Evolutionary conservation across 2,888 invertebrate species (phyloP).

Genomic region (Aleiodes testaceus): DNA sequence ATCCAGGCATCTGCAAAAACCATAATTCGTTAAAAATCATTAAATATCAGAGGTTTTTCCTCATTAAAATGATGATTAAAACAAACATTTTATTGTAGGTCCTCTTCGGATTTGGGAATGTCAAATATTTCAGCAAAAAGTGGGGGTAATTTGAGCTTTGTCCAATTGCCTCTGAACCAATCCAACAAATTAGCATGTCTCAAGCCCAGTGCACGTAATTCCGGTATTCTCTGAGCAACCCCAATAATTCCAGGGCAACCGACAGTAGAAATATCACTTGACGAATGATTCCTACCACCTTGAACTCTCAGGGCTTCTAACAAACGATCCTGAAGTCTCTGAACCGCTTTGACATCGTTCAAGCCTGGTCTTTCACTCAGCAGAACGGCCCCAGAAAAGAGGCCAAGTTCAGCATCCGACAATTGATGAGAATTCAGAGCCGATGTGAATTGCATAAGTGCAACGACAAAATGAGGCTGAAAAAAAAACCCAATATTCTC

Average conservation of each 20-base stretch:
- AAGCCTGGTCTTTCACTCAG: constrained; percentile 87
- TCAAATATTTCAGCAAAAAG: constrained; percentile 98
- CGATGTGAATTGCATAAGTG: constrained; percentile 87
- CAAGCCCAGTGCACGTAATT: constrained; percentile 85
- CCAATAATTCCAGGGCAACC: constrained; percentile 70
- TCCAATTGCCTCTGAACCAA: constrained; percentile 95
- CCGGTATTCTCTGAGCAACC: constrained; percentile 80
- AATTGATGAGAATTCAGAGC: constrained; percentile 83
- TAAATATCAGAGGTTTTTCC: too few species aligned
- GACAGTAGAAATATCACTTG: constrained; percentile 62
- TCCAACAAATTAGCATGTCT: constrained; percentile 89
- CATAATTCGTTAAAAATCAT: too few species aligned
- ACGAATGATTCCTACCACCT: constrained; percentile 73
- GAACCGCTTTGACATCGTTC: constrained; percentile 85
- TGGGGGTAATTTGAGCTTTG: constrained; percentile 88
- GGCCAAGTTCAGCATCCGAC: constrained; percentile 91
- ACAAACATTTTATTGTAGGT: constrained; percentile 72
- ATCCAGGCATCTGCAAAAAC: constrained; percentile 5
- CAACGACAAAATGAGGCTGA: constrained; percentile 87
- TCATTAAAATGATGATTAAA: not conserved
- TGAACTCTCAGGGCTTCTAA: constrained; percentile 91
- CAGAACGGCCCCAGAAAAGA: constrained; percentile 90
- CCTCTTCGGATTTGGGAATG: constrained; percentile 90
- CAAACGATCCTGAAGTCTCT: constrained; percentile 86
- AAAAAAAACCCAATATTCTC: constrained; percentile 64